Percentiles rank a stretch among this genome's conserved stretches.
These are phyloP conservation scores for Nomada lathburiana DNA, from an alignment of 2,888 invertebrate genomes.

Conservation along the genomic window DNA sequence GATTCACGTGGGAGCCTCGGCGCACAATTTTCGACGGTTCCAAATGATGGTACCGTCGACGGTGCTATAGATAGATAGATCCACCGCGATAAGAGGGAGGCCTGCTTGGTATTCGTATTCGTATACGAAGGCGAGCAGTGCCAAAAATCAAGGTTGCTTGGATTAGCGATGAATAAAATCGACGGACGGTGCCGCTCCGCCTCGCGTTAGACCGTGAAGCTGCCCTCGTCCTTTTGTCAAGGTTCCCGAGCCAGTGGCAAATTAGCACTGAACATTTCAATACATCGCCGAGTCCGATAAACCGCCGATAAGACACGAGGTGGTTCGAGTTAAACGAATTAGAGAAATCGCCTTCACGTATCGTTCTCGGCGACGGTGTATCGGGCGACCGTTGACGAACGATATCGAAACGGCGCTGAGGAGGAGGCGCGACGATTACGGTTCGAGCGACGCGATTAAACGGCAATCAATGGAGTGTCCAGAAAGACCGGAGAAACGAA, in stretches of 20 bases:
- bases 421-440: too few relatives aligned
- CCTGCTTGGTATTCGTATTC: constrained; percentile 62
- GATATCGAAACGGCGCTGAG: background rate
- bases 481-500: constrained; percentile 14
- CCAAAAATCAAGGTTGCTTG: constrained; percentile 73
- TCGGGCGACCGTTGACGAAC: too few relatives aligned
- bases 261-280: constrained; percentile 14
- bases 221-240: constrained; percentile 40
- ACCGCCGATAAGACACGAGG: background rate
- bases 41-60: constrained; percentile 38
- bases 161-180: constrained; percentile 70
- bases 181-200: constrained; percentile 35
- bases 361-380: background rate
- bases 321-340: background rate
- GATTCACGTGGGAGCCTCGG: background rate
- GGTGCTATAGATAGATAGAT: constrained; percentile 54
- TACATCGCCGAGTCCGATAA: constrained; percentile 6
- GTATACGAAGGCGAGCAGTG: constrained; percentile 60
- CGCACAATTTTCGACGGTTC: constrained; percentile 51
- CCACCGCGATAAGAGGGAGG: constrained; percentile 51
- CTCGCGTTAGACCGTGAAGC: constrained; percentile 31
- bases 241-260: constrained; percentile 15
- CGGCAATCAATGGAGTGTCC: background rate
- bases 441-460: too few relatives aligned
- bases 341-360: too few relatives aligned